A percentile compares a stretch with the other conserved stretches of the same genome.
Conservation (phyloP, 2,797 vertebrate species). For the Mus spretus region DNA sequence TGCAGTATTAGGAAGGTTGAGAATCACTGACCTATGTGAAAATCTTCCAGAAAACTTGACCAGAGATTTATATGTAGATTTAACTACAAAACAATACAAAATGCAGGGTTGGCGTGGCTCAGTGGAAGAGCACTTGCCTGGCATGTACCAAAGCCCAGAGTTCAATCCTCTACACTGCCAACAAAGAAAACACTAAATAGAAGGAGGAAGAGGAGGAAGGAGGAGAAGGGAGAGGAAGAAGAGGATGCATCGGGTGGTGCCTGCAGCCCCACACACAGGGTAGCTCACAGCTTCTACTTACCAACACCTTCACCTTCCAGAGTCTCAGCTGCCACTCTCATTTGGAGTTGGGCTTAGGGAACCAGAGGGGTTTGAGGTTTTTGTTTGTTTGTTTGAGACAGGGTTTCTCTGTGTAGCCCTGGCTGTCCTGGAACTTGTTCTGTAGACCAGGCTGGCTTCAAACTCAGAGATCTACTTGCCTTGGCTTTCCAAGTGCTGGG, state of each 20-base stretch:
- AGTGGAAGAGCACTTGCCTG: neutral
- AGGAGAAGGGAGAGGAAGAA: too few relatives aligned
- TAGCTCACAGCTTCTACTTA: neutral
- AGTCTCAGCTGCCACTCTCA: neutral
- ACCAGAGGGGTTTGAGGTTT: neutral
- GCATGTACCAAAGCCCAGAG: neutral
- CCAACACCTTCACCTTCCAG: neutral
- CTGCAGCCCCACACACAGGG: neutral
- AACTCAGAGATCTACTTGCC: neutral
- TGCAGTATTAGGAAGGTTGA: neutral
- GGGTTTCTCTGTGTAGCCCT: neutral
- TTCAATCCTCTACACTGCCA: neutral
- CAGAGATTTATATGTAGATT: slow-evolving; percentile 28
- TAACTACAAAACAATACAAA: neutral
- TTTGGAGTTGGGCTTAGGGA: neutral
- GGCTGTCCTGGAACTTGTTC: neutral
- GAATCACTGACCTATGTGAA: neutral
- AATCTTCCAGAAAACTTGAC: slow-evolving; percentile 34
- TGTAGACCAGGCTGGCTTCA: neutral
- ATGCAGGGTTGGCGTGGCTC: neutral
- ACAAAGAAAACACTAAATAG: neutral
- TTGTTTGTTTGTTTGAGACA: neutral
- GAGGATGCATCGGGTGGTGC: too few relatives aligned
- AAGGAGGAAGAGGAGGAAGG: too few relatives aligned
- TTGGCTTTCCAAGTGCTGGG: neutral